Conservation (phyloP, 2,113 vertebrate species). For the Apus apus region DNA sequence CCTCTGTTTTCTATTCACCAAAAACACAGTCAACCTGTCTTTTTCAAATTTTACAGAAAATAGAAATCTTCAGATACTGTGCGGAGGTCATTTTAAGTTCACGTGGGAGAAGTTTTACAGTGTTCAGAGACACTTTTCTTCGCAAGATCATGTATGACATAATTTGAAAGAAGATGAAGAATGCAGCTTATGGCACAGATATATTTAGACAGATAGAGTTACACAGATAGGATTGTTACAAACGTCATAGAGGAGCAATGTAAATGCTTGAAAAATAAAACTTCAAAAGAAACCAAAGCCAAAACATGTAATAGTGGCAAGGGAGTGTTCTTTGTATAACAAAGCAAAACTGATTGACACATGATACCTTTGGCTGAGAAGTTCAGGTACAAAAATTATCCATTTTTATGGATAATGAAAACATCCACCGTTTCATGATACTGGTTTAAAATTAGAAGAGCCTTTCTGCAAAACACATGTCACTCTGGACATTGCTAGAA, state of each 20-base stretch:
- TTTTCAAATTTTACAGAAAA: background rate
- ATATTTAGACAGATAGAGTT: background rate
- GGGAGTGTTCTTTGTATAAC: background rate
- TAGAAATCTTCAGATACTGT: background rate
- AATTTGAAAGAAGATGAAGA: background rate
- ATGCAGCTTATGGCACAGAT: fast-evolving
- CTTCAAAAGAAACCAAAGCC: background rate
- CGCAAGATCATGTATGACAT: background rate
- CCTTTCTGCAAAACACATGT: background rate
- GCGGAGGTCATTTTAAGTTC: background rate
- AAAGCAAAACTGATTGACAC: background rate
- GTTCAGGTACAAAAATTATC: background rate
- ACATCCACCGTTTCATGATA: background rate
- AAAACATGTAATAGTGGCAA: background rate
- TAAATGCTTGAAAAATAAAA: background rate
- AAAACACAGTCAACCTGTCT: background rate
- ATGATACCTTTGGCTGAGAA: background rate
- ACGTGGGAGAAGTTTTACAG: background rate
- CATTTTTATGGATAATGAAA: background rate
- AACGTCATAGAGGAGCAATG: background rate
- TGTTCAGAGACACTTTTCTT: background rate
- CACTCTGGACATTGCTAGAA: background rate
- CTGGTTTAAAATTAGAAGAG: background rate
- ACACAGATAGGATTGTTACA: background rate
- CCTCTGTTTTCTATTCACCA: background rate